Evolutionary conservation across 2,888 invertebrate genomes (phyloP).

Genomic region (Seladonia tumulorum): DNA sequence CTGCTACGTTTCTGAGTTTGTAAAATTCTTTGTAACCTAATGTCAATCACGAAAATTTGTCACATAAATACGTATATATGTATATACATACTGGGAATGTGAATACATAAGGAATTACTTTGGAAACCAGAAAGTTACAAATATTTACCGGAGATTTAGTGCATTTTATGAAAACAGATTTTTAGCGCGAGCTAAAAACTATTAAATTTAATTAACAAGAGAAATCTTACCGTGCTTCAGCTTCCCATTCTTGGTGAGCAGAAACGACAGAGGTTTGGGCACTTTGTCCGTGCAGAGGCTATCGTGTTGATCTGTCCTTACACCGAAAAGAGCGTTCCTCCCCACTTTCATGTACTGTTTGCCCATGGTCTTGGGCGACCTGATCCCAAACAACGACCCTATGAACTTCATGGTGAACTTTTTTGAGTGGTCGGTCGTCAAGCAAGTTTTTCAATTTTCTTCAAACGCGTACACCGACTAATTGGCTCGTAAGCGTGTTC

Average conservation of each 20-base stretch:
- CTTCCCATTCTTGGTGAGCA: slow-evolving; percentile 92
- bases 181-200: not conserved
- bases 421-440: not conserved
- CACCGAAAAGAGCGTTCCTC: slow-evolving; percentile 89
- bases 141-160: not conserved
- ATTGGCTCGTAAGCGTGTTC: not conserved
- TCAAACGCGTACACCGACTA: not conserved
- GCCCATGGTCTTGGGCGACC: slow-evolving; percentile 87
- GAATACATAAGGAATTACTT: too few species aligned
- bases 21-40: too few species aligned
- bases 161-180: not conserved
- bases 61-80: too few species aligned
- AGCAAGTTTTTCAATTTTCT: not conserved
- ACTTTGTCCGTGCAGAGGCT: slow-evolving; percentile 82
- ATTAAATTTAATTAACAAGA: not conserved
- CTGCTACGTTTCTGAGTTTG: too few species aligned
- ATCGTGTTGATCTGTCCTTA: slow-evolving; percentile 84
- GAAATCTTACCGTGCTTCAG: slow-evolving; percentile 91
- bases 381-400: slow-evolving; percentile 80
- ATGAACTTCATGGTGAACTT: slow-evolving; percentile 81
- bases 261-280: slow-evolving; percentile 90
- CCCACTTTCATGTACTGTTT: slow-evolving; percentile 92
- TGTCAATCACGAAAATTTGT: too few species aligned
- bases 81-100: too few species aligned
- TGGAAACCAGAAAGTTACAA: too few species aligned